phyloP scores from a whole-genome alignment of 2,888 invertebrate species.

The Brachypalpus laphriformis region DNA sequence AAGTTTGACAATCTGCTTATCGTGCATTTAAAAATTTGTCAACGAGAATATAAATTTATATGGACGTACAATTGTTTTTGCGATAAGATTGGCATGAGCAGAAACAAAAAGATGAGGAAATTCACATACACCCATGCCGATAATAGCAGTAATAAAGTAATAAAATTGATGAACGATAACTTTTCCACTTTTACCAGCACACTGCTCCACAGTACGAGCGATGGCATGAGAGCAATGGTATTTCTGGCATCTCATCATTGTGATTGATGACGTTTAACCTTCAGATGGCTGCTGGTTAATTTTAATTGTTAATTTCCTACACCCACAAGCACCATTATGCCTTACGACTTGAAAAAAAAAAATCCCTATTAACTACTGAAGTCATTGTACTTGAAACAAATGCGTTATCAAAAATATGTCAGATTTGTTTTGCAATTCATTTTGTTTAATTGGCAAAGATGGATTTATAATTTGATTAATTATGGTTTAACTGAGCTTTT shows the following conservation, averaged over 20 bases:
- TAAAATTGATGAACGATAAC: not conserved
- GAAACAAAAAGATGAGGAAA: not conserved
- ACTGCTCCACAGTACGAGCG: not conserved
- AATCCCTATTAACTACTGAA: no score
- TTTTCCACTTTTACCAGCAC: not conserved
- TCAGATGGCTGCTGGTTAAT: not conserved
- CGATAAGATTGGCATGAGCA: constrained; percentile 8
- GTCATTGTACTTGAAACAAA: no score
- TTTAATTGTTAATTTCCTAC: not conserved
- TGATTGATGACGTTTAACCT: not conserved
- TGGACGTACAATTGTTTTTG: constrained; percentile 2
- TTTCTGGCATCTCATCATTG: not conserved
- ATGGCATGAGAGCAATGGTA: not conserved
- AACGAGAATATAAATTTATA: not conserved
- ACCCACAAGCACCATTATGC: no score
- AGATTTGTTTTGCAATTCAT: not conserved
- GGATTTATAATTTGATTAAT: not conserved
- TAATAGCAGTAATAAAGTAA: constrained; percentile 9
- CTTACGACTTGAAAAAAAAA: no score
- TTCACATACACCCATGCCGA: not conserved
- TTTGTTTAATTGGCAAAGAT: not conserved
- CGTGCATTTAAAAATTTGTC: not conserved
- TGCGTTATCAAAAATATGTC: no score
- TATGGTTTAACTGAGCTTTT: not conserved
- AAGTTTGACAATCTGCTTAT: constrained; percentile 13